Evolutionary conservation across 2,888 invertebrate genomes (phyloP).

Genomic region (Eupeodes latifasciatus): DNA sequence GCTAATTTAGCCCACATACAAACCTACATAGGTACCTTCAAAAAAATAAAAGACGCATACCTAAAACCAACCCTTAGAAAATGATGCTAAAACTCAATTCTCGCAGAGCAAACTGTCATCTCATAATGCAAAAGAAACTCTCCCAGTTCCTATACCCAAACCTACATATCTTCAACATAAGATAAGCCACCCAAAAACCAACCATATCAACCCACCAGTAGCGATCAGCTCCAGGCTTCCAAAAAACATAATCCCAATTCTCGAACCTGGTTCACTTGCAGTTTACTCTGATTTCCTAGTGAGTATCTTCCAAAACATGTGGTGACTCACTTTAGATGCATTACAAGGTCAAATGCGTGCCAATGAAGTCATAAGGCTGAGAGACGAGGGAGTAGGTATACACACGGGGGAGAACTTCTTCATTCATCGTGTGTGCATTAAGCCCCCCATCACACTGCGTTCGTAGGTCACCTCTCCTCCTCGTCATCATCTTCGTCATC

Average conservation of each 20-base stretch:
- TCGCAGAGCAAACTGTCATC: constrained; percentile 1
- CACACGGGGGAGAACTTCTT: constrained; percentile 1
- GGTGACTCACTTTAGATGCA: constrained; percentile 61
- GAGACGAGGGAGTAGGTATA: not conserved
- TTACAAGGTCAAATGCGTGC: constrained; percentile 70
- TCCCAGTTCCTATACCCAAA: not conserved
- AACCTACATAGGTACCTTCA: not conserved
- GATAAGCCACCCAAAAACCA: not conserved
- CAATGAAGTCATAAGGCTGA: not conserved
- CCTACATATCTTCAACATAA: no score
- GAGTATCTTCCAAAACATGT: constrained; percentile 46
- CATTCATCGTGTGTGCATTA: constrained; percentile 53
- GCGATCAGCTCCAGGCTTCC: not conserved
- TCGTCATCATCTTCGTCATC: not conserved
- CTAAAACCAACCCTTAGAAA: constrained; percentile 13
- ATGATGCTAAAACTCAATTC: not conserved
- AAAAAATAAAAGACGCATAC: not conserved
- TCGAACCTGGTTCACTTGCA: constrained; percentile 19
- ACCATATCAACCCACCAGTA: not conserved
- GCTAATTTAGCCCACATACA: not conserved
- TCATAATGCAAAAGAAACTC: constrained; percentile 12
- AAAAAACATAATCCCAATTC: not conserved
- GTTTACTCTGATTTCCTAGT: constrained; percentile 18
- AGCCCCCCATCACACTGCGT: constrained; percentile 2
- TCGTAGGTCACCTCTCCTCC: not conserved